These are phyloP conservation scores for Orius insidiosus DNA, from an alignment of 1,140 invertebrate species.

Conservation along the genomic window DNA sequence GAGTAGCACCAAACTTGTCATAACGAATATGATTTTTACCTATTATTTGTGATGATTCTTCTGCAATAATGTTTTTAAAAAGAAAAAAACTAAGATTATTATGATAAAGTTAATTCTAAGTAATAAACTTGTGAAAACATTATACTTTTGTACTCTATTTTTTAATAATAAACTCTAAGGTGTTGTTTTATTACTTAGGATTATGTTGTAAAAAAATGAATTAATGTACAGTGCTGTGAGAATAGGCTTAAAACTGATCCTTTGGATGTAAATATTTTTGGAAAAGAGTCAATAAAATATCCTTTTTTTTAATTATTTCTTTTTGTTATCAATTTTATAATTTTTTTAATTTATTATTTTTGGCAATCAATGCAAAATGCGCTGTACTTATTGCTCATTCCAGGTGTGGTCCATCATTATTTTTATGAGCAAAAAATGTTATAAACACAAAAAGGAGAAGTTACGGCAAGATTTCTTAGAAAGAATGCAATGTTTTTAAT, in stretches of 20 bases:
- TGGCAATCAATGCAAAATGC: slow-evolving; percentile 5
- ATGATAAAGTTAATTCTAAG: slow-evolving; percentile 1
- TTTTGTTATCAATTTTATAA: not conserved
- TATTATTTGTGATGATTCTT: not conserved
- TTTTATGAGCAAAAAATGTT: not conserved
- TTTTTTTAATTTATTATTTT: too few species aligned
- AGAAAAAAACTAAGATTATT: not conserved
- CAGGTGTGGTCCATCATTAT: not conserved
- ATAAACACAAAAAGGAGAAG: slow-evolving; percentile 1
- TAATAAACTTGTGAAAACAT: not conserved
- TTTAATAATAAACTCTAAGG: slow-evolving; percentile 12
- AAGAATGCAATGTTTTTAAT: too few species aligned
- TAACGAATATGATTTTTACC: slow-evolving; percentile 1
- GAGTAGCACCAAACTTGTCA: not conserved
- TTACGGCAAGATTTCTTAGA: too few species aligned
- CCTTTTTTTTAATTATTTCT: not conserved
- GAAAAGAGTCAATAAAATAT: not conserved
- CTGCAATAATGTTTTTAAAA: not conserved
- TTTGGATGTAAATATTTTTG: slow-evolving; percentile 13
- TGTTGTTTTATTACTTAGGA: slow-evolving; percentile 8
- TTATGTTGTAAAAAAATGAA: slow-evolving; percentile 4
- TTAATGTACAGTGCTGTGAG: slow-evolving; percentile 10
- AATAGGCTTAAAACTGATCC: slow-evolving; percentile 5
- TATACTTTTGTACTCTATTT: slow-evolving; percentile 16
- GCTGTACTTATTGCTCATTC: slow-evolving; percentile 11